phyloP scores from a whole-genome alignment of 2,888 invertebrate genomes.

The Agapostemon virescens region DNA sequence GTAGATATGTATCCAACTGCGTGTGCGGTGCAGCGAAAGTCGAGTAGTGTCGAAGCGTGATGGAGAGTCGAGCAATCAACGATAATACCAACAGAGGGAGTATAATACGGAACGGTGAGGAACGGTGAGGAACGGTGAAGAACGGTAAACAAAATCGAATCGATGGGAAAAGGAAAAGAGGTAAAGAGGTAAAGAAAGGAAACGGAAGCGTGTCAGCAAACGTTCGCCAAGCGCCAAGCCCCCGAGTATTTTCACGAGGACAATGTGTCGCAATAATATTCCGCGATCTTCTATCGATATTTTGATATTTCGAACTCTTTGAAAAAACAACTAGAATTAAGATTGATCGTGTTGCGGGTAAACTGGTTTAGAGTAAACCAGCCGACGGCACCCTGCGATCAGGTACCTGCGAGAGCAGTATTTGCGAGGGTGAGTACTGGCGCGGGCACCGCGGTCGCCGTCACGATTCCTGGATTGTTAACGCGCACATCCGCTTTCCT shows the following conservation, averaged over 20 bases:
- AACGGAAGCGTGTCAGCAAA: constrained; percentile 45
- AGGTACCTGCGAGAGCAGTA: constrained; percentile 65
- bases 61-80: background rate
- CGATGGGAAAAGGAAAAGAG: background rate
- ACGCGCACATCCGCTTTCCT: constrained; percentile 67
- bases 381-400: constrained; percentile 38
- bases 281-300: background rate
- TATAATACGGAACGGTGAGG: too few species aligned
- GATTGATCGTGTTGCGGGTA: background rate
- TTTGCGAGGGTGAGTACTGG: constrained; percentile 60
- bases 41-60: background rate
- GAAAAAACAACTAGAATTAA: background rate
- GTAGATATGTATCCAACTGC: background rate
- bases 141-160: too few species aligned
- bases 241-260: constrained; percentile 14
- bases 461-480: constrained; percentile 67
- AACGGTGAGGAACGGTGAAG: too few species aligned
- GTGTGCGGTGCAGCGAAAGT: background rate
- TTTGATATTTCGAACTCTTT: too few species aligned
- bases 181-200: constrained; percentile 24
- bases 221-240: constrained; percentile 28
- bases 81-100: background rate
- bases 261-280: background rate
- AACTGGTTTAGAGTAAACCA: constrained; percentile 3
- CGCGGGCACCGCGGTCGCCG: constrained; percentile 58